Base-by-base conservation (phyloP, 2,113 vertebrate genomes). In the Poicephalus gulielmi region DNA sequence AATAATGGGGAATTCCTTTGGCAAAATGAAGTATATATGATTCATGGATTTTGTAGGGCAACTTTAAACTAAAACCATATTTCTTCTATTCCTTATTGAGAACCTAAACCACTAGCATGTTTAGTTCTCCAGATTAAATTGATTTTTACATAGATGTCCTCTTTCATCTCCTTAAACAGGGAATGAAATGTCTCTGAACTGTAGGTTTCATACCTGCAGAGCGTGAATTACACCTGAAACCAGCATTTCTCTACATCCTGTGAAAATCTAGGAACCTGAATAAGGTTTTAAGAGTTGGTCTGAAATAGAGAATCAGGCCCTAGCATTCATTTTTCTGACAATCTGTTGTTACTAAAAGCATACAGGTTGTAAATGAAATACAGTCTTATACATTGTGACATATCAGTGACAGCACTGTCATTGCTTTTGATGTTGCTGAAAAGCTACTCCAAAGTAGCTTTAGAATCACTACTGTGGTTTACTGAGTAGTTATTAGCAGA, bases 1-100 rank as follows among this genome's bases (percentile, higher is more conserved):
- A 89, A 73, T 53, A 64, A 82, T 41, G 59, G 69, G 52, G 80
- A 92, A 93, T 92, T 92, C 73, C 62, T 90, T 71, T 91, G 83
- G 60, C 46, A 88, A 46, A 83, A 82, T 64, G 35, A 88, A 74
- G 28, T 81, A 39, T 24, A 53, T 8, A 18, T 22, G 30, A 80
- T 46, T 55, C 53, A 76, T 8, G 63, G 49, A 74, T 80, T 83
- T 78, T 84, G 57, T n/a, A 68, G 31, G 49, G 35, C 52, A 93
- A 52, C 47, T 92, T 95, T 69, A 87, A 83, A 95, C 11, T 47
- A 35, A 92, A 86, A 69, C 0, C 49, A 6, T 41, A 52, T 74
- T 90, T 89, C 16, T 93, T 77, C 71, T 60, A 23, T 62, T 86
- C 43, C 31, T 78, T 79, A 44, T 68, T 86, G 86, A 91, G 57